These are phyloP conservation scores for Uria aalge DNA, from an alignment of 2,113 vertebrate genomes.

Conservation along the genomic window DNA sequence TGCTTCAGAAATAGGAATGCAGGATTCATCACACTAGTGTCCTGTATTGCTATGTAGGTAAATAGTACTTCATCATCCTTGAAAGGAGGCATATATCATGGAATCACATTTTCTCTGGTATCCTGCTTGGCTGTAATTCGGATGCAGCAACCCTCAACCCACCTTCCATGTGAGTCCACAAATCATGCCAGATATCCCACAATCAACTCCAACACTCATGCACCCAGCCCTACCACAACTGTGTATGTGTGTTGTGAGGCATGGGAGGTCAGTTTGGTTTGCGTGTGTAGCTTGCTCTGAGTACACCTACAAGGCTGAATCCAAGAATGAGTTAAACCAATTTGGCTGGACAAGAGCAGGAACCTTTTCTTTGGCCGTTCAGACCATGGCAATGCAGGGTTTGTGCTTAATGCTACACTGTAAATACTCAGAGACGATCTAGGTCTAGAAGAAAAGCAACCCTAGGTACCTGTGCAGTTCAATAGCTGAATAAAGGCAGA, in stretches of 20 bases:
- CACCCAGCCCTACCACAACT: neutral
- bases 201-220: neutral
- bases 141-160: neutral
- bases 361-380: neutral
- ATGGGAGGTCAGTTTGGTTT: neutral
- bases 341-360: neutral
- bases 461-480: neutral
- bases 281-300: neutral
- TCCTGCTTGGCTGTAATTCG: neutral
- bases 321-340: neutral
- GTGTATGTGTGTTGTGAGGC: neutral
- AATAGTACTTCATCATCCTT: neutral
- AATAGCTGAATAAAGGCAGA: neutral
- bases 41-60: neutral
- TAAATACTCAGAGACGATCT: neutral
- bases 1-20: neutral
- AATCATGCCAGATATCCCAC: neutral
- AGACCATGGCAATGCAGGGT: neutral
- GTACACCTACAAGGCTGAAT: neutral
- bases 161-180: neutral
- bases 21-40: neutral
- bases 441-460: neutral
- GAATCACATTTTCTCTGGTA: neutral
- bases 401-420: neutral
- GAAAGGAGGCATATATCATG: neutral